phyloP scores from a whole-genome alignment of 1,140 invertebrate species.

The Scylla paramamosain region DNA sequence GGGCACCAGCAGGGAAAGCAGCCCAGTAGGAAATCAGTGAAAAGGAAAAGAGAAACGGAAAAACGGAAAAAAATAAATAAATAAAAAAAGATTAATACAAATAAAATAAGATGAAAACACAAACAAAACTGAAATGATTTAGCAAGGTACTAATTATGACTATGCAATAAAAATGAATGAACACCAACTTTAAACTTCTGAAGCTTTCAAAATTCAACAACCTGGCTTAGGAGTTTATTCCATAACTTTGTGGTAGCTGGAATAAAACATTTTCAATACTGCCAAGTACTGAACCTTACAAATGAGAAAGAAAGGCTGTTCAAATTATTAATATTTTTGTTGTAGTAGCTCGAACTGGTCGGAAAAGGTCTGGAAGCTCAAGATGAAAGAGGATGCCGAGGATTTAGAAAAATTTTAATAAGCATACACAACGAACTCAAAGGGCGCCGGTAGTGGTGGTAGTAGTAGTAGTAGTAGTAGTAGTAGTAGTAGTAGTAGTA shows the following conservation, averaged over 20 bases:
- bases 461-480: neutral
- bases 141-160: neutral
- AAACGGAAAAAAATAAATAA: neutral
- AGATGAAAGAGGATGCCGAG: neutral
- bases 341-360: too few species aligned
- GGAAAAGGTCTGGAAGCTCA: too few species aligned
- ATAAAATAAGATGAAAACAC: neutral
- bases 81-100: neutral
- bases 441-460: neutral
- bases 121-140: neutral
- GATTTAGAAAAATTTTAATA: neutral
- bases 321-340: too few species aligned
- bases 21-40: neutral
- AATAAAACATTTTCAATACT: too few species aligned
- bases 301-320: too few species aligned
- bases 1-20: too few species aligned
- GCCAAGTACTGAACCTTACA: too few species aligned
- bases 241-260: too few species aligned
- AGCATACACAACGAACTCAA: neutral
- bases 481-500: constrained; percentile 28
- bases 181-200: neutral
- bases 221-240: neutral
- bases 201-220: neutral
- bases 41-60: neutral
- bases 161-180: neutral